A percentile compares a stretch with the other conserved stretches of the same genome.
phyloP scores from a whole-genome alignment of 2,888 invertebrate genomes.

The Digitonthophagus gazella region DNA sequence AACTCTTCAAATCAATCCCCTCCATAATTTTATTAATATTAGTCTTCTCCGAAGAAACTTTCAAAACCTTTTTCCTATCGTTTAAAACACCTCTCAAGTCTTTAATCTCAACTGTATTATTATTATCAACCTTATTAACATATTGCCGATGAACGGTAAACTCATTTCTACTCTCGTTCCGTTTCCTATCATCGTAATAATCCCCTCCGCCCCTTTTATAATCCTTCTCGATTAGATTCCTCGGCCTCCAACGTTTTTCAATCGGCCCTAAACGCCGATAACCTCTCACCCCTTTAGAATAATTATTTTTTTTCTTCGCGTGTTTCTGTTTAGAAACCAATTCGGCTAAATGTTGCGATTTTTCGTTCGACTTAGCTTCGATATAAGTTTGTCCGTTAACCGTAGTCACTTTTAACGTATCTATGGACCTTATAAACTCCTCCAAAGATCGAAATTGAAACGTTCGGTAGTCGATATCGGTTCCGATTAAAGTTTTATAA shows the following conservation, averaged over 20 bases:
- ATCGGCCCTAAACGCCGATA: background rate
- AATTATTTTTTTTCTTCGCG: conserved; percentile 30
- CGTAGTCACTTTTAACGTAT: conserved; percentile 57
- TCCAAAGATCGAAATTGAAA: conserved; percentile 61
- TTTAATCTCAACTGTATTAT: background rate
- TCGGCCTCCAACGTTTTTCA: background rate
- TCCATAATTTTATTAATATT: conserved; percentile 23
- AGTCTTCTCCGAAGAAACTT: conserved; percentile 23
- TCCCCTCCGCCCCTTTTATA: no score
- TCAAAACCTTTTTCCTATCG: conserved; percentile 10
- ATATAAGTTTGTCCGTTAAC: conserved; percentile 56
- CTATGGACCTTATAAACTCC: conserved; percentile 59
- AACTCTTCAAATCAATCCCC: conserved; percentile 12
- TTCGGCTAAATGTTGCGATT: conserved; percentile 60
- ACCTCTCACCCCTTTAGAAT: conserved; percentile 1
- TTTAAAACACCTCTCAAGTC: conserved; percentile 22
- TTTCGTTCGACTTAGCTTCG: conserved; percentile 58
- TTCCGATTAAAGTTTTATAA: conserved; percentile 62
- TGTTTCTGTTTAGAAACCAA: conserved; percentile 47
- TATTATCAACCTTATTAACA: background rate
- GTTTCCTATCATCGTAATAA: background rate
- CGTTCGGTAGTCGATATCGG: conserved; percentile 60
- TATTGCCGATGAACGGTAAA: background rate
- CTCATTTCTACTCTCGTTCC: background rate
- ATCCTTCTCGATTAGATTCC: background rate